Evolutionary conservation across 2,113 vertebrate species (phyloP).

Genomic region (Tachycineta bicolor): DNA sequence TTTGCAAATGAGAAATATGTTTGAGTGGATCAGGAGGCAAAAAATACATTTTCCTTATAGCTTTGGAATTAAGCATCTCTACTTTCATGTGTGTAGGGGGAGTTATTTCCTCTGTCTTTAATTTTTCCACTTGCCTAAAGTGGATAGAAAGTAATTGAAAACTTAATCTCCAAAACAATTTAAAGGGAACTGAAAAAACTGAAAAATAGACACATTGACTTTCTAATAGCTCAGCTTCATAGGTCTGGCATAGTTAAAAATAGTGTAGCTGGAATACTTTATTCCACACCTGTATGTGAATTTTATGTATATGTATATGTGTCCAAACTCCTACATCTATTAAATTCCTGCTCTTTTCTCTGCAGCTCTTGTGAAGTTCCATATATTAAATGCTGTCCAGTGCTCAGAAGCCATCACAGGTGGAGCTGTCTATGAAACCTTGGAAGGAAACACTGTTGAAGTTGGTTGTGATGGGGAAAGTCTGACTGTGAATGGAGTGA

Average conservation of each 20-base stretch:
- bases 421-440: conserved; percentile 86
- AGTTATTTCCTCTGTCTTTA: not conserved
- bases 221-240: not conserved
- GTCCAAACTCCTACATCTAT: not conserved
- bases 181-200: not conserved
- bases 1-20: not conserved
- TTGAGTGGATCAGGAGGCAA: not conserved
- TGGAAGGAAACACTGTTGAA: conserved; percentile 90
- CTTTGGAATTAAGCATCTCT: not conserved
- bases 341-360: not conserved
- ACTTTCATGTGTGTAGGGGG: not conserved
- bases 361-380: conserved; percentile 90
- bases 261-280: not conserved
- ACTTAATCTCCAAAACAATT: not conserved
- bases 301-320: accelerated
- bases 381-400: conserved; percentile 89
- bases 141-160: not conserved
- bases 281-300: not conserved
- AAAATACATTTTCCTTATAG: not conserved
- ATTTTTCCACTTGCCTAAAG: not conserved
- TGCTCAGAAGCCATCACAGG: conserved; percentile 94
- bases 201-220: accelerated
- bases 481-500: conserved; percentile 91
- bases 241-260: not conserved
- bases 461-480: conserved; percentile 95